Evolutionary conservation across 2,888 invertebrate genomes (phyloP).

Genomic region (Acleris emargana): DNA sequence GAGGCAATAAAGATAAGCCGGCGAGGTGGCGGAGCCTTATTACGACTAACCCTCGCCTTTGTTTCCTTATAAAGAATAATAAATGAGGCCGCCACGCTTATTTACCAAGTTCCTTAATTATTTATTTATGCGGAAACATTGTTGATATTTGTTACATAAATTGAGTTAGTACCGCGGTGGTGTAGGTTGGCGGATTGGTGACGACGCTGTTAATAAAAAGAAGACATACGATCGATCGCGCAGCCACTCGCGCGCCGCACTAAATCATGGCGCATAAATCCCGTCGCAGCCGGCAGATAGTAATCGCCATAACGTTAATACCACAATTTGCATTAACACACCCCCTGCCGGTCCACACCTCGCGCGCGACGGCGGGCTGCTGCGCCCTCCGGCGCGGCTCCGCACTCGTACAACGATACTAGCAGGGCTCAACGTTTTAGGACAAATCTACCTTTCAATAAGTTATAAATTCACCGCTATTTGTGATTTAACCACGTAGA

Average conservation of each 20-base stretch:
- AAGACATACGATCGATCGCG: constrained; percentile 13
- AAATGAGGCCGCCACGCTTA: constrained; percentile 83
- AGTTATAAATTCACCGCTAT: too few species aligned
- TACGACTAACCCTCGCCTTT: constrained; percentile 84
- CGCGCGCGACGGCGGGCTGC: constrained; percentile 15
- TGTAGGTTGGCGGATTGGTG: constrained; percentile 6
- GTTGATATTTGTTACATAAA: constrained; percentile 74
- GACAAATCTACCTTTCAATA: not conserved
- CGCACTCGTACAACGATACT: not conserved
- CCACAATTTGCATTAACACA: constrained; percentile 72
- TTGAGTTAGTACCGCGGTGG: constrained; percentile 36
- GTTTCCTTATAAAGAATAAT: constrained; percentile 85
- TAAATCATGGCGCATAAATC: constrained; percentile 55
- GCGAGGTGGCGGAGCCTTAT: constrained; percentile 84
- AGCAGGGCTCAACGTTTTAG: too few species aligned
- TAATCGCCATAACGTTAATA: constrained; percentile 67
- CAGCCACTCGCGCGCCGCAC: constrained; percentile 39
- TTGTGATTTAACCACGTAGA: too few species aligned
- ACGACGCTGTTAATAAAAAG: constrained; percentile 5
- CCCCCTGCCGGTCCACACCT: constrained; percentile 38
- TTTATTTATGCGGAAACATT: constrained; percentile 80
- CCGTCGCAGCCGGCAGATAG: constrained; percentile 53
- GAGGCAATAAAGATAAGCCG: constrained; percentile 84
- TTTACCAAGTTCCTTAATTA: constrained; percentile 83
- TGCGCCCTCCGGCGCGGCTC: constrained; percentile 18